Evolutionary conservation across 1,140 invertebrate genomes (phyloP).

Genomic region (Drosophila lacteicornis): DNA sequence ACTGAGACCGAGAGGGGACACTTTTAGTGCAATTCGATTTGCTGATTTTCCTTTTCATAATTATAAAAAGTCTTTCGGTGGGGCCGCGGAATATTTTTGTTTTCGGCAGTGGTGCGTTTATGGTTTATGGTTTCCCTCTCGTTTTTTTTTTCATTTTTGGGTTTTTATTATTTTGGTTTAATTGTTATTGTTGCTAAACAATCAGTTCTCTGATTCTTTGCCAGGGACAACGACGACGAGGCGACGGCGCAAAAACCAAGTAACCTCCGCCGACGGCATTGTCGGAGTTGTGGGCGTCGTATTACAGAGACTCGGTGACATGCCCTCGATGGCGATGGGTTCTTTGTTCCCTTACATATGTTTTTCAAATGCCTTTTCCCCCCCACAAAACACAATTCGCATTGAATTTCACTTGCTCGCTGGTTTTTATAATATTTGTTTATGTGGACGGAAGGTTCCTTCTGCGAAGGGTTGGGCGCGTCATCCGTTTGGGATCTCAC

Average conservation of each 20-base stretch:
- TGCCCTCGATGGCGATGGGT: slow-evolving; percentile 48
- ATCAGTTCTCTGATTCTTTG: slow-evolving; percentile 77
- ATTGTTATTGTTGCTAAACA: slow-evolving; percentile 78
- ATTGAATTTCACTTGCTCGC: slow-evolving; percentile 72
- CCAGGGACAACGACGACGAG: slow-evolving; percentile 31
- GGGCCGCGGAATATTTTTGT: slow-evolving; percentile 70
- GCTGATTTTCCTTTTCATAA: slow-evolving; percentile 77
- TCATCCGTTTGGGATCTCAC: slow-evolving; percentile 35
- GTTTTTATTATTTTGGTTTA: slow-evolving; percentile 57
- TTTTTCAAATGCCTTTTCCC: slow-evolving; percentile 61
- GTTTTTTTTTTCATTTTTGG: slow-evolving; percentile 51
- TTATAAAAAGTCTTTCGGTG: slow-evolving; percentile 73
- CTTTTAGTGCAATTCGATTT: slow-evolving; percentile 79
- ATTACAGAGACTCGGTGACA: slow-evolving; percentile 67
- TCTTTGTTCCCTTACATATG: slow-evolving; percentile 63
- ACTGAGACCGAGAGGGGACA: slow-evolving; percentile 30
- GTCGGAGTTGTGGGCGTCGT: slow-evolving; percentile 50
- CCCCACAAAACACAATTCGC: slow-evolving; percentile 59
- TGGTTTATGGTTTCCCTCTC: slow-evolving; percentile 56
- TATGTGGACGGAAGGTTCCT: slow-evolving; percentile 34
- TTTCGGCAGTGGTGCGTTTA: slow-evolving; percentile 77
- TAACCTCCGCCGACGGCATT: slow-evolving; percentile 63
- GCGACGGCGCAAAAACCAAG: slow-evolving; percentile 36
- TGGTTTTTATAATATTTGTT: slow-evolving; percentile 13
- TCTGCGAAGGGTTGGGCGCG: slow-evolving; percentile 31